A percentile compares a stretch with the other conserved stretches of the same genome.
phyloP scores from a whole-genome alignment of 2,888 invertebrate species.

The Gryllus longicercus region DNA sequence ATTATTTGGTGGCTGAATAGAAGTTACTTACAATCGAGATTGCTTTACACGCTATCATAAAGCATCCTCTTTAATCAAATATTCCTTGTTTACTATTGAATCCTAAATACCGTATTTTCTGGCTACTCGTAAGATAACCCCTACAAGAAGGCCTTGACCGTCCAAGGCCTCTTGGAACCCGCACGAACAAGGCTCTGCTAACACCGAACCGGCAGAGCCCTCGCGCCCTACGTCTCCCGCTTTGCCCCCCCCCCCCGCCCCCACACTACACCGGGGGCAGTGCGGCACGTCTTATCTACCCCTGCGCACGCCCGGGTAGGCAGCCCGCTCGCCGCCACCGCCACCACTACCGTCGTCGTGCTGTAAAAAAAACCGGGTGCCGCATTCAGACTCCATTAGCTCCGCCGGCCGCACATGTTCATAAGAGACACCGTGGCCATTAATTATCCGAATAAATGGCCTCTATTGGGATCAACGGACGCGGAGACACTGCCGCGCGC shows the following conservation, averaged over 20 bases:
- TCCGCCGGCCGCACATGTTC: neutral
- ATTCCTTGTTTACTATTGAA: too few relatives aligned
- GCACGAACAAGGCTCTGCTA: too few relatives aligned
- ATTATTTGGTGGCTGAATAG: too few relatives aligned
- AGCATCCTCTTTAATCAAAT: too few relatives aligned
- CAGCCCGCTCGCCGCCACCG: neutral
- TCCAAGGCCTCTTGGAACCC: too few relatives aligned
- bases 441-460: conserved; percentile 17
- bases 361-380: neutral
- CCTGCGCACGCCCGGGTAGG: conserved; percentile 7
- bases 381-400: neutral
- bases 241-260: neutral
- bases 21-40: too few relatives aligned
- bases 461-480: neutral
- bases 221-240: too few relatives aligned
- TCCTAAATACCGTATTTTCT: too few relatives aligned
- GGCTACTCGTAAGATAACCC: too few relatives aligned
- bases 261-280: neutral
- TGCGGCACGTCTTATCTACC: neutral
- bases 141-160: too few relatives aligned
- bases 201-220: too few relatives aligned
- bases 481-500: neutral
- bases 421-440: neutral
- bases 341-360: neutral
- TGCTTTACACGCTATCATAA: too few relatives aligned